Conservation (phyloP, 2,797 vertebrate species). For the Distichodus sexfasciatus region DNA sequence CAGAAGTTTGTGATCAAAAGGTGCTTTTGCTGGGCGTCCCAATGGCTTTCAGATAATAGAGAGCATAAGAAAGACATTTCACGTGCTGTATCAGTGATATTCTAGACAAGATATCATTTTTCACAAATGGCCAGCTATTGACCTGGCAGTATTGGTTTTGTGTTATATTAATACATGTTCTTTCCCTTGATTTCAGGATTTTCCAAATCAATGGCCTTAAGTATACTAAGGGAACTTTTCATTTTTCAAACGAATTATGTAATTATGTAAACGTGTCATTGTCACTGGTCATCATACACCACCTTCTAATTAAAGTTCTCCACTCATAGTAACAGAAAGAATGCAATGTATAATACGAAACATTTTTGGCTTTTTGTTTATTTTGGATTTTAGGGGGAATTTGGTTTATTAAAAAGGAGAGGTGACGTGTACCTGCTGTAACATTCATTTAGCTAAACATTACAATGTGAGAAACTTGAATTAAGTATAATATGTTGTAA, state of each 20-base stretch:
- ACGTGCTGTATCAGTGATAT: not conserved
- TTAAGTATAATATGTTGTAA: no score
- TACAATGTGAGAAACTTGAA: no score
- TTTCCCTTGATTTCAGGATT: slow-evolving; percentile 4
- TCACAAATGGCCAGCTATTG: not conserved
- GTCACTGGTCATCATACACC: not conserved
- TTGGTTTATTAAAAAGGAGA: no score
- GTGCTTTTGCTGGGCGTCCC: not conserved
- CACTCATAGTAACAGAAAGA: not conserved
- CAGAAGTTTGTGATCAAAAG: not conserved
- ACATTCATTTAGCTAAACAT: no score
- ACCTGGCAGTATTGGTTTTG: slow-evolving; percentile 1
- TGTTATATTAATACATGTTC: not conserved
- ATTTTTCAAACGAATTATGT: not conserved
- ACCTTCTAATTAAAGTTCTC: not conserved
- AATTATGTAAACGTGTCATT: not conserved
- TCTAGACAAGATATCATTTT: not conserved
- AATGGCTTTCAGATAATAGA: not conserved
- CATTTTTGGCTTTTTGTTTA: no score
- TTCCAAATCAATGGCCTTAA: not conserved
- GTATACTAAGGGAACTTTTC: not conserved
- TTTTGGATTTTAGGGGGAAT: no score
- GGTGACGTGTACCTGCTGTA: no score
- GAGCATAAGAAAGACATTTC: not conserved
- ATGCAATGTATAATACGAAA: no score